Conservation (phyloP, 2,797 vertebrate species). For the Pelodytes ibericus region DNA sequence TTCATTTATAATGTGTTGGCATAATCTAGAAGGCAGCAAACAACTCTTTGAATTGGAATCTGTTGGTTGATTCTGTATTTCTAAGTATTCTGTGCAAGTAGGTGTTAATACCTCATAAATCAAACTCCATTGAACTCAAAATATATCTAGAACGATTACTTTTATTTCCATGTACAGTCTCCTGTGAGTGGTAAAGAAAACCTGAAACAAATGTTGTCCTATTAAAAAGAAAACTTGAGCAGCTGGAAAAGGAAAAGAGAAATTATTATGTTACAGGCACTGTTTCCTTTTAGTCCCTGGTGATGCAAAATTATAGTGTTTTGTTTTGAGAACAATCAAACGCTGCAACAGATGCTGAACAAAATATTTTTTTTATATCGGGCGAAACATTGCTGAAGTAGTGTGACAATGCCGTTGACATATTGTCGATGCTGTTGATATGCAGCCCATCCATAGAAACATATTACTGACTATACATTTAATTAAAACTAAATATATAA, state of each 20-base stretch:
- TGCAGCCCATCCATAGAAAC: too few species aligned
- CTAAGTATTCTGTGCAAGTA: background rate
- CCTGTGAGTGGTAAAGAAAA: constrained; percentile 39
- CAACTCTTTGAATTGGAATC: background rate
- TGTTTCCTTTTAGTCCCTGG: constrained; percentile 39
- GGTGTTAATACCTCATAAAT: background rate
- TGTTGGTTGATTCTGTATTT: background rate
- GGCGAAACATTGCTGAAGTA: constrained; percentile 20
- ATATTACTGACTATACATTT: too few species aligned
- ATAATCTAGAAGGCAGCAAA: background rate
- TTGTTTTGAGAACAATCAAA: constrained; percentile 55
- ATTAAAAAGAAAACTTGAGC: constrained; percentile 47
- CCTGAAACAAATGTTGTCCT: constrained; percentile 40
- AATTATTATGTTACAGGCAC: constrained; percentile 49
- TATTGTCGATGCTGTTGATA: constrained; percentile 1
- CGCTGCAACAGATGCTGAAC: constrained; percentile 51
- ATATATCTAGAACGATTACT: constrained; percentile 16
- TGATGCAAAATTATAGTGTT: constrained; percentile 47
- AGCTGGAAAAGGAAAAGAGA: constrained; percentile 52
- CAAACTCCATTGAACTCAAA: background rate
- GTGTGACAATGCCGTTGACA: constrained; percentile 11
- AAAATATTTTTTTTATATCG: constrained; percentile 47
- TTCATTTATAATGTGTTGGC: background rate
- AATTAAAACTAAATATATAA: too few species aligned
- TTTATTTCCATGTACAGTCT: constrained; percentile 34